phyloP scores from a whole-genome alignment of 30 jellyfish, hydroid and myxozoan species.

The Phacellophora camtschatica region DNA sequence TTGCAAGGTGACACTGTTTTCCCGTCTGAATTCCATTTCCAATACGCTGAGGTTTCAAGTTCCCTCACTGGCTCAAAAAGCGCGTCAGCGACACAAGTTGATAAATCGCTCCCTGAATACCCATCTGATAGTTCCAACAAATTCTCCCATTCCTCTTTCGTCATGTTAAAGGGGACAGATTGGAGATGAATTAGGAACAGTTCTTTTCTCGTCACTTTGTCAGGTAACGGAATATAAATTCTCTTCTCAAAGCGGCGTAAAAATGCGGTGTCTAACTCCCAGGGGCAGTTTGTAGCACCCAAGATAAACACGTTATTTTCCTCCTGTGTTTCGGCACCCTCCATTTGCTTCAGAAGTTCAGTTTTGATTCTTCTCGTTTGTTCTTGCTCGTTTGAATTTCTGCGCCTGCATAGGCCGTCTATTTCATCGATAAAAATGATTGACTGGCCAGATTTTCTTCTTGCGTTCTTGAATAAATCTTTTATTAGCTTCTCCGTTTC shows the following conservation, averaged over 20 bases:
- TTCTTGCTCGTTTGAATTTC: constrained; percentile 89
- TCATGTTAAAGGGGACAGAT: constrained; percentile 23
- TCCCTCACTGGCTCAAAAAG: constrained; percentile 88
- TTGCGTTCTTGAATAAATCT: constrained; percentile 88
- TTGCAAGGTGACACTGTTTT: constrained; percentile 66
- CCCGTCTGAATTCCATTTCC: constrained; percentile 92
- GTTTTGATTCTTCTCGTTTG: constrained; percentile 90
- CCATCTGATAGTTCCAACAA: constrained; percentile 80
- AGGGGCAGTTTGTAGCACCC: constrained; percentile 97
- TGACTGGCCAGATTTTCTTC: constrained; percentile 61
- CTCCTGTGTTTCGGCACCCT: constrained; percentile 66
- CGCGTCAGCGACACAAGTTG: constrained; percentile 96
- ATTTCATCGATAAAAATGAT: constrained; percentile 92
- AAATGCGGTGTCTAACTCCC: constrained; percentile 96
- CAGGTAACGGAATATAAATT: constrained; percentile 87
- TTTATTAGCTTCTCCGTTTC: constrained; percentile 92
- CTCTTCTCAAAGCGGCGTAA: constrained; percentile 91
- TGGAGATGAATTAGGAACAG: constrained; percentile 67
- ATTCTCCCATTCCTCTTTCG: constrained; percentile 66
- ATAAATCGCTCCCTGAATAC: constrained; percentile 92
- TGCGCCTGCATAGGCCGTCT: constrained; percentile 92
- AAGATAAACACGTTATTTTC: constrained; percentile 63
- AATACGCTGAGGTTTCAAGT: constrained; percentile 31
- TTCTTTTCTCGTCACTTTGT: constrained; percentile 68
- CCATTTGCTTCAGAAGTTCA: constrained; percentile 93